Evolutionary conservation across 2,797 vertebrate genomes (phyloP).

Genomic region (Tangara arthus): DNA sequence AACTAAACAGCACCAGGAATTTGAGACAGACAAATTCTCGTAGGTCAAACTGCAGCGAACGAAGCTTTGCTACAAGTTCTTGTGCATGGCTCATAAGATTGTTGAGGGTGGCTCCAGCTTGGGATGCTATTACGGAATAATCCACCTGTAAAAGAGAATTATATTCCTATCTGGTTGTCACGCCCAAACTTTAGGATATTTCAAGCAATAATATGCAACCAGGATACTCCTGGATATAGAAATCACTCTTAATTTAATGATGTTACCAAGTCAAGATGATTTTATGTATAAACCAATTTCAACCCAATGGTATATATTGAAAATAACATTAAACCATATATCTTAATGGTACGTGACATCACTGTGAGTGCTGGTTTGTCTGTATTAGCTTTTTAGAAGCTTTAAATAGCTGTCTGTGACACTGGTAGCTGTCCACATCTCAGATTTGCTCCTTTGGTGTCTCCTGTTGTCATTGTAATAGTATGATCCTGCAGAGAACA

Average conservation of each 20-base stretch:
- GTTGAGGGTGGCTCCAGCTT: constrained; percentile 93
- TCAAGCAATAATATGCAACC: background rate
- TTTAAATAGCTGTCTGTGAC: background rate
- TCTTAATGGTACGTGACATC: background rate
- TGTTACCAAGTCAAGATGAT: background rate
- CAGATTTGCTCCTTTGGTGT: background rate
- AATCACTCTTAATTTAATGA: background rate
- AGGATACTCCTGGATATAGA: background rate
- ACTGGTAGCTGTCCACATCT: background rate
- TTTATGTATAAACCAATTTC: background rate
- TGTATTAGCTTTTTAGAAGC: background rate
- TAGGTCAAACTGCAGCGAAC: constrained; percentile 93
- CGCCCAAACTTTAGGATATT: background rate
- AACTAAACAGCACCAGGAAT: constrained; percentile 97
- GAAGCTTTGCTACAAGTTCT: constrained; percentile 92
- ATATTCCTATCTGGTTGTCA: background rate
- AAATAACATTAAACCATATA: background rate
- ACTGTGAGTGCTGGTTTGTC: background rate
- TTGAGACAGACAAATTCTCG: constrained; percentile 98
- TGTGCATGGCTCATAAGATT: constrained; percentile 95
- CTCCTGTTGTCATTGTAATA: background rate
- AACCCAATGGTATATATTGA: background rate
- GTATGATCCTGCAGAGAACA: background rate
- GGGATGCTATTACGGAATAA: constrained; percentile 89
- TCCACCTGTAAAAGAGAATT: constrained; percentile 86